Evolutionary conservation across 2,888 invertebrate genomes (phyloP).

Genomic region (Palloptera scutellata): DNA sequence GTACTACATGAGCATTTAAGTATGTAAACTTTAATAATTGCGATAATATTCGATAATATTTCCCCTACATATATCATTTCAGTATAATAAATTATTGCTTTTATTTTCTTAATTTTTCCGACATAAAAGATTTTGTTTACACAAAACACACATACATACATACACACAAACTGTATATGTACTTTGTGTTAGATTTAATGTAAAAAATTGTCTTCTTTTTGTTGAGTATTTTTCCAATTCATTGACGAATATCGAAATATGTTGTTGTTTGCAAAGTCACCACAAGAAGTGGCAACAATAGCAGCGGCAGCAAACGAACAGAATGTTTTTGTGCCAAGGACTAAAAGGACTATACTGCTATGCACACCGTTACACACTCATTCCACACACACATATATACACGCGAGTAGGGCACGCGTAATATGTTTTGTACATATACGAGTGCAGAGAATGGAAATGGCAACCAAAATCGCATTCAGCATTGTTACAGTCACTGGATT

Average conservation of each 20-base stretch:
- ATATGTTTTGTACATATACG: too few relatives aligned
- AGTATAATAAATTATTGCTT: too few relatives aligned
- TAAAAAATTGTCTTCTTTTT: not conserved
- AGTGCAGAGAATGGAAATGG: not conserved
- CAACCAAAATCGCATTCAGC: slow-evolving; percentile 1
- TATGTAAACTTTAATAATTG: too few relatives aligned
- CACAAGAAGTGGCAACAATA: slow-evolving; percentile 8
- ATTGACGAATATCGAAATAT: slow-evolving; percentile 27
- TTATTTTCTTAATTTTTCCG: too few relatives aligned
- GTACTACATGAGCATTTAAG: too few relatives aligned
- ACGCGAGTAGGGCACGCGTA: not conserved
- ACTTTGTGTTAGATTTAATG: too few relatives aligned
- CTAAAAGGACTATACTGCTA: slow-evolving; percentile 8
- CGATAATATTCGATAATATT: too few relatives aligned
- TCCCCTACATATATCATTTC: too few relatives aligned
- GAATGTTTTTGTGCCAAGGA: slow-evolving; percentile 13
- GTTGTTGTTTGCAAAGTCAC: slow-evolving; percentile 6
- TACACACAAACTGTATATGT: too few relatives aligned
- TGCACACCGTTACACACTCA: not conserved
- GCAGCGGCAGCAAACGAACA: not conserved
- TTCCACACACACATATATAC: not conserved
- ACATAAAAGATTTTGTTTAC: too few relatives aligned
- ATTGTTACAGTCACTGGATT: not conserved
- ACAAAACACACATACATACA: too few relatives aligned
- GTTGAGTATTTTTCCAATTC: slow-evolving; percentile 29